These are phyloP conservation scores for Pangasius krempfi DNA, from an alignment of 2,797 vertebrate species.

Conservation along the genomic window DNA sequence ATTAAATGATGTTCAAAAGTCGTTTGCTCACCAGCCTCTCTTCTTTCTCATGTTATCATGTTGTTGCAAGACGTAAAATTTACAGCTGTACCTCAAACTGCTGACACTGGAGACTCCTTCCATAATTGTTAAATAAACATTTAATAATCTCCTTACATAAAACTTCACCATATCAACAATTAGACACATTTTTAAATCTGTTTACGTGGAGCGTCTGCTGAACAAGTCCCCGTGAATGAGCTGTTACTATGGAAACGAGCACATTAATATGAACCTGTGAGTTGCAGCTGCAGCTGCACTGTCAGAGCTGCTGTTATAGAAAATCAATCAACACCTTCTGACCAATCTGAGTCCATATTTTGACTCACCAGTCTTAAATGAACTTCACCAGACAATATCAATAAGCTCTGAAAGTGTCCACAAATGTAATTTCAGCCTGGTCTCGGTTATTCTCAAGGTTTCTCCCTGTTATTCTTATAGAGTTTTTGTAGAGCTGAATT, in stretches of 20 bases:
- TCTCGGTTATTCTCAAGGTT: not conserved
- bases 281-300: not conserved
- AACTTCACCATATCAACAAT: not conserved
- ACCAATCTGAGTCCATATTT: not conserved
- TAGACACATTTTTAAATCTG: not conserved
- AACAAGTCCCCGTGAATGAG: not conserved
- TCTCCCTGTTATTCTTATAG: not conserved
- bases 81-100: not conserved
- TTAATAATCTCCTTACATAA: not conserved
- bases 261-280: not conserved
- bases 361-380: not conserved
- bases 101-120: not conserved
- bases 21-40: too few species aligned
- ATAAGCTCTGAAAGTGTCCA: slow-evolving; percentile 4
- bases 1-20: too few species aligned
- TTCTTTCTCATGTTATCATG: too few species aligned
- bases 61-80: not conserved
- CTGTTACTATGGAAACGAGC: not conserved
- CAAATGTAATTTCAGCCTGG: not conserved
- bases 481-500: not conserved
- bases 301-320: not conserved
- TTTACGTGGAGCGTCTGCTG: not conserved
- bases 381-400: not conserved
- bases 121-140: not conserved
- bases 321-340: not conserved